Evolutionary conservation across 2,888 invertebrate species (phyloP).

Genomic region (Tetanocera ferruginea): DNA sequence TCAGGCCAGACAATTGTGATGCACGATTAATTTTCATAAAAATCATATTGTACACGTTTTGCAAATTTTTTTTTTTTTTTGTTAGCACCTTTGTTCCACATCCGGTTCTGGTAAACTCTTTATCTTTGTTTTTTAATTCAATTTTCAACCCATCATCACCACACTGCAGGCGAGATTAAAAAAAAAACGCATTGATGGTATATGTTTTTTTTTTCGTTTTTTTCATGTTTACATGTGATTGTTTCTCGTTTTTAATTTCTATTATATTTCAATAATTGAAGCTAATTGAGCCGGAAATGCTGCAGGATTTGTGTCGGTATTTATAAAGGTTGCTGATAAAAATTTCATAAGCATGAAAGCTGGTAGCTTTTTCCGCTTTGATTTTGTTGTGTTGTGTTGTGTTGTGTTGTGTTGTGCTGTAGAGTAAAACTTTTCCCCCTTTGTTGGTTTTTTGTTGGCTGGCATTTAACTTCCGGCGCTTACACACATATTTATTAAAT

Average conservation of each 20-base stretch:
- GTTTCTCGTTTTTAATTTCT: too few species aligned
- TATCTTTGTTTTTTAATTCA: neutral
- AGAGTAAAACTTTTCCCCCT: too few species aligned
- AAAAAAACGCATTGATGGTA: too few species aligned
- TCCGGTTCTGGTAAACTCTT: neutral
- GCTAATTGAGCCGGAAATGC: constrained; percentile 10
- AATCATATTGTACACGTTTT: neutral
- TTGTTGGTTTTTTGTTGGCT: neutral
- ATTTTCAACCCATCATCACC: neutral
- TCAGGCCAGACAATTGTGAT: too few species aligned
- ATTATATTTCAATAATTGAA: neutral
- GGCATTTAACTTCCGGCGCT: too few species aligned
- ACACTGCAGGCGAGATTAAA: too few species aligned
- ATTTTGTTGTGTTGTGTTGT: neutral
- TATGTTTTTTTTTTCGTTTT: too few species aligned
- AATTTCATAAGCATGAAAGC: neutral
- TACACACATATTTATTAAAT: too few species aligned
- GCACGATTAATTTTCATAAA: too few species aligned
- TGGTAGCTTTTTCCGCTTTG: too few species aligned
- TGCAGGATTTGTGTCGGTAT: constrained; percentile 5
- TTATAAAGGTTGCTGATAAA: neutral
- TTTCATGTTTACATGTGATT: too few species aligned
- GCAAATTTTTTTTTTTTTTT: neutral
- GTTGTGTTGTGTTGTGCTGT: neutral
- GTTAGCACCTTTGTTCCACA: neutral